Conservation (phyloP, 2,113 vertebrate genomes). For the Glareola pratincola region DNA sequence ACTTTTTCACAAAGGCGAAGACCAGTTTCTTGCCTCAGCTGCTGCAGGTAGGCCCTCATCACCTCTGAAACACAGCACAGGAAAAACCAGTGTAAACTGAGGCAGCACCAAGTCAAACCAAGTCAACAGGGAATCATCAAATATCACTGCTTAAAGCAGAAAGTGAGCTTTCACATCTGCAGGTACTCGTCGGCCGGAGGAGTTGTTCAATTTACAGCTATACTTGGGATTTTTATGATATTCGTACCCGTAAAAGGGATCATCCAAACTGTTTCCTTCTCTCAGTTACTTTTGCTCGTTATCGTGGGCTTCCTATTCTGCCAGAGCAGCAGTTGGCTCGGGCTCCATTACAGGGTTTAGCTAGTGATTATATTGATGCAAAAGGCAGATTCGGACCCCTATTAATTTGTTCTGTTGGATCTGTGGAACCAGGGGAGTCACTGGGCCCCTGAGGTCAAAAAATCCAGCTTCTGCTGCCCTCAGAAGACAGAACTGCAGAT, state of each 20-base stretch:
- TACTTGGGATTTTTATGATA: background rate
- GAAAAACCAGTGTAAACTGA: background rate
- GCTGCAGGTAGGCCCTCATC: conserved; percentile 96
- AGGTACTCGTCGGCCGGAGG: background rate
- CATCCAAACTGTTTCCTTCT: background rate
- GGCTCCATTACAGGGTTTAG: background rate
- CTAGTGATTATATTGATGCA: background rate
- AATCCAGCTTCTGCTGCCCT: background rate
- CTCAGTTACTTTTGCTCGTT: background rate
- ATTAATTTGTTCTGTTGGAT: background rate
- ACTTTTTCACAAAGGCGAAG: conserved; percentile 95
- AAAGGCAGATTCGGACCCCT: background rate
- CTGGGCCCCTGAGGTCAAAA: background rate
- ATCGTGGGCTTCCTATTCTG: background rate
- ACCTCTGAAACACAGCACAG: conserved; percentile 78
- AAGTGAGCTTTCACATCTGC: background rate
- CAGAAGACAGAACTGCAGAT: background rate
- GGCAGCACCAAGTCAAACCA: background rate
- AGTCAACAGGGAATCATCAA: background rate
- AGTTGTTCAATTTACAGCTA: background rate
- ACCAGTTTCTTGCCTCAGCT: conserved; percentile 95
- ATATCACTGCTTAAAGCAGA: background rate
- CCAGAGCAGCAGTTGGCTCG: background rate
- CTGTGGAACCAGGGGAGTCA: background rate
- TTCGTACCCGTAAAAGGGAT: background rate